These are phyloP conservation scores for Spialia ferax DNA, from an alignment of 2,888 invertebrate genomes.

Conservation along the genomic window DNA sequence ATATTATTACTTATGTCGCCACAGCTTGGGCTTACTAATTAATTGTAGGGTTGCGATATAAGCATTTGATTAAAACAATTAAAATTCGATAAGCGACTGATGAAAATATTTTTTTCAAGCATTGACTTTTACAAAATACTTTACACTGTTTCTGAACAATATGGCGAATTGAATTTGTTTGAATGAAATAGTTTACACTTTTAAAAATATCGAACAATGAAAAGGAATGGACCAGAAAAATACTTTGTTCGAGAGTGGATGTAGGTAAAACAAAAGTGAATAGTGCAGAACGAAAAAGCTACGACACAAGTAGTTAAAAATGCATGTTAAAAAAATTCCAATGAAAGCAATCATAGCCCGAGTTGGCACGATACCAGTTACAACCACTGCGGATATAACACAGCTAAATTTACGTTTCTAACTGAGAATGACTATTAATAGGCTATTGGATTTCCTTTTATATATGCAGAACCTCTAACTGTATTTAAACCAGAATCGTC, in stretches of 20 bases:
- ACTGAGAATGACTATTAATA: conserved; percentile 74
- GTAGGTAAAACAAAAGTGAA: neutral
- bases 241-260: neutral
- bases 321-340: conserved; percentile 57
- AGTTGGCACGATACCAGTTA: conserved; percentile 80
- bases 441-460: conserved; percentile 63
- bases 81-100: no score
- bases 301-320: conserved; percentile 36
- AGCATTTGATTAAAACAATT: no score
- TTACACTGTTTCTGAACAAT: no score
- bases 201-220: neutral
- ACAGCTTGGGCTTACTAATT: no score
- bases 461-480: conserved; percentile 52
- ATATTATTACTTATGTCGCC: no score
- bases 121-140: no score
- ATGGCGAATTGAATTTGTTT: no score
- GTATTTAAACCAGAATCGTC: neutral
- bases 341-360: conserved; percentile 74
- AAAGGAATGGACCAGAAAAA: neutral
- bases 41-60: no score
- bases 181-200: no score
- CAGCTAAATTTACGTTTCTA: conserved; percentile 69
- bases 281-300: neutral
- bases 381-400: conserved; percentile 62
- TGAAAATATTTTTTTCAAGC: no score